Base-by-base conservation (phyloP, 2,113 vertebrate genomes). In the Meleagris gallopavo region DNA sequence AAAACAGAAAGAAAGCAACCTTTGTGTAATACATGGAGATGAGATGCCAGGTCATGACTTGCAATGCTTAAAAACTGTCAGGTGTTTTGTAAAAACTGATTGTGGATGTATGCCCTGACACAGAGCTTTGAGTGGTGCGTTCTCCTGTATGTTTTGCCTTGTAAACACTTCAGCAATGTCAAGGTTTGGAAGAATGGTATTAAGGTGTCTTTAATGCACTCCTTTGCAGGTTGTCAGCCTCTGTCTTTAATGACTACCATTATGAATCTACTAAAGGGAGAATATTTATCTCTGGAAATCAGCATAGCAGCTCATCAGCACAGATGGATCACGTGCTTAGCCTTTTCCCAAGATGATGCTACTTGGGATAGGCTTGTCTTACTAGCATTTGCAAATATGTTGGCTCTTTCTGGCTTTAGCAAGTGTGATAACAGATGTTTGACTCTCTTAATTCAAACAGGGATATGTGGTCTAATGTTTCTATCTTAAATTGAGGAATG, bases 401-500 rank as follows among this genome's bases (percentile, higher is more conserved):
- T 81, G 80, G 64, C 46, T 80, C 38, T 64, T 80, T 60, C 55
- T 94, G 93, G 80, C 79, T 64, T 78, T 81, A 83, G 58, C 1
- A 1, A 92, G 43, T 32, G 27, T 20, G 43, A 86, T n/a, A 65
- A 62, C 94, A 96, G 93, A 95, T 96, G 83, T 94, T 66, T 85
- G 65, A 77, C 58, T 92, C 36, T 62, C 27, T 81, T 66, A 78
- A 84, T 94, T 88, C 50, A 69, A 66, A 36, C 34, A 83, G 65
- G 45, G 50, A 48, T 92, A 48, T 65, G 75, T 82, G 6, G 41
- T 78, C 73, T 89, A 34, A 41, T 61, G 30, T 83, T 91, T 79
- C 71, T 82, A 5, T 90, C 58, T 90, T 55, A 90, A 84, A 86
- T 4, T 30, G 14, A 82, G 69, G 43, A 72, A 74, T 91, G 73